phyloP scores from a whole-genome alignment of 2,113 vertebrate genomes.

The Anhinga anhinga region DNA sequence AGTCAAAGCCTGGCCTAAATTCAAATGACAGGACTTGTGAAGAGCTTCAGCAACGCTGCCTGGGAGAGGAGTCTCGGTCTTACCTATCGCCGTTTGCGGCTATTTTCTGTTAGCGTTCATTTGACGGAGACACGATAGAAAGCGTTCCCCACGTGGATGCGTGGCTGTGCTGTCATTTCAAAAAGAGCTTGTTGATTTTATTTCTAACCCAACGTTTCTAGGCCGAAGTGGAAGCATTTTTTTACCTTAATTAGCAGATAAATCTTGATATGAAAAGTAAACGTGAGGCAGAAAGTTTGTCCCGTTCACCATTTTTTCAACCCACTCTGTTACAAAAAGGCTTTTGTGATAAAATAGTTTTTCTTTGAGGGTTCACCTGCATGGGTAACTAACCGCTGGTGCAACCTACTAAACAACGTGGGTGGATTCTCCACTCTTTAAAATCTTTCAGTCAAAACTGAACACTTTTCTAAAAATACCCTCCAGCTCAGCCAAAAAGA shows the following conservation, averaged over 20 bases:
- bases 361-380: not conserved
- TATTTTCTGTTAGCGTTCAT: not conserved
- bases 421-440: not conserved
- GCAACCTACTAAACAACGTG: not conserved
- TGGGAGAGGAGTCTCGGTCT: not conserved
- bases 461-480: not conserved
- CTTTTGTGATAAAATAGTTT: not conserved
- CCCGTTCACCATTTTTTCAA: not conserved
- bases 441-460: not conserved
- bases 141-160: fast-evolving
- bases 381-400: not conserved
- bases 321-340: not conserved
- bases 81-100: fast-evolving
- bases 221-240: not conserved
- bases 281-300: not conserved
- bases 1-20: not conserved
- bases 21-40: not conserved
- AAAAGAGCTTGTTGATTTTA: not conserved
- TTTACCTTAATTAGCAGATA: not conserved
- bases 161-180: not conserved
- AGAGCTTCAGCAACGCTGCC: not conserved
- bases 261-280: not conserved
- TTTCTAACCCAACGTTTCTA: not conserved
- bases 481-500: not conserved
- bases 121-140: fast-evolving